Percentiles rank a stretch among this genome's conserved stretches.
phyloP scores from a whole-genome alignment of 1,140 invertebrate genomes.

The Plectrocnemia conspersa region DNA sequence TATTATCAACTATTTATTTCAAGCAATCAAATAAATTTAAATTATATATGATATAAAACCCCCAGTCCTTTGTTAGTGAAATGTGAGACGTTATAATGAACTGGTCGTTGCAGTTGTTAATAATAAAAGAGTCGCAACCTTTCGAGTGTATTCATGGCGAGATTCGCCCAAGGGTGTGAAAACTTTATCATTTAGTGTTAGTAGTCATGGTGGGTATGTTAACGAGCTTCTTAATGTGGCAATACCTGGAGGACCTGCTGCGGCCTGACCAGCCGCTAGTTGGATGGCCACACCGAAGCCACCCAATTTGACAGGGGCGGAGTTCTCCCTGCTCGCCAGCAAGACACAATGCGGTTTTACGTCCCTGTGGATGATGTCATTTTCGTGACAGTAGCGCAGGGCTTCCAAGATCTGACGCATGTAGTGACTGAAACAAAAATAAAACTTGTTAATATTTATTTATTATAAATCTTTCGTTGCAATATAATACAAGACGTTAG shows the following conservation, averaged over 20 bases:
- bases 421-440: constrained; percentile 77
- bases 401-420: constrained; percentile 96
- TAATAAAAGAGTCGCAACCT: too few relatives aligned
- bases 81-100: too few relatives aligned
- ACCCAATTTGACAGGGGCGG: constrained; percentile 94
- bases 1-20: too few relatives aligned
- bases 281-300: constrained; percentile 97
- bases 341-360: constrained; percentile 93
- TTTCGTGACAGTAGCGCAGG: constrained; percentile 93
- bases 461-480: too few relatives aligned
- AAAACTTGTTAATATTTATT: too few relatives aligned
- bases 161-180: too few relatives aligned
- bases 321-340: constrained; percentile 92
- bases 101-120: too few relatives aligned
- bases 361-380: constrained; percentile 94
- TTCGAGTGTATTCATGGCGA: too few relatives aligned
- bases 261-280: constrained; percentile 69
- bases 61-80: too few relatives aligned
- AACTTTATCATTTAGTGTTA: not conserved
- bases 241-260: constrained; percentile 67
- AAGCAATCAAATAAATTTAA: too few relatives aligned
- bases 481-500: too few relatives aligned
- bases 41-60: too few relatives aligned
- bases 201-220: not conserved
- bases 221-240: not conserved